phyloP scores from a whole-genome alignment of 2,888 invertebrate genomes.

The Rhimphoctona megacephalus region DNA sequence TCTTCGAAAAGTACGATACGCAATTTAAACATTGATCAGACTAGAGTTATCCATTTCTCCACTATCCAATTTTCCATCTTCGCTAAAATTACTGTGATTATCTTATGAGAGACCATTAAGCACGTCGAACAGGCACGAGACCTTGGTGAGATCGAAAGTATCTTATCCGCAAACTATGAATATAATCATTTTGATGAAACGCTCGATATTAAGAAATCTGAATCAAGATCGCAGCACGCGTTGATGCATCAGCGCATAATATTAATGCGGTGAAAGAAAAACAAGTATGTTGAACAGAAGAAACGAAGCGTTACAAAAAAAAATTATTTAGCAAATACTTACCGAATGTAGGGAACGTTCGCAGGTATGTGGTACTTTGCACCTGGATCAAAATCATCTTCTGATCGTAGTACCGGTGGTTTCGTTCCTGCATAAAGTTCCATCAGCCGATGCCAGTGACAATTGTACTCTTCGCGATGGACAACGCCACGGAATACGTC shows the following conservation, averaged over 20 bases:
- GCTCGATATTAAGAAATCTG: conserved; percentile 10
- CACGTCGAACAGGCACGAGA: not conserved
- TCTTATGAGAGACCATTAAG: conserved; percentile 28
- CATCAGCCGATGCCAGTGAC: conserved; percentile 95
- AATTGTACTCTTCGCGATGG: conserved; percentile 92
- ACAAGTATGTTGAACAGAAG: not conserved
- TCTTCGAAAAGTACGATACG: conserved; percentile 46
- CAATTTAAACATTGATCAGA: not conserved
- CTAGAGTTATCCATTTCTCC: not conserved
- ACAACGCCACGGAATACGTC: conserved; percentile 92
- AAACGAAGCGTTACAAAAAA: conserved; percentile 7
- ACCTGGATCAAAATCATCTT: conserved; percentile 96
- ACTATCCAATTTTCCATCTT: conserved; percentile 27
- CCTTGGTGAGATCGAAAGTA: conserved; percentile 37
- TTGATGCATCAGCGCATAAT: not conserved
- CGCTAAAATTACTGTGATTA: not conserved
- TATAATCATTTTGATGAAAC: conserved; percentile 27
- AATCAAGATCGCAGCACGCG: conserved; percentile 47
- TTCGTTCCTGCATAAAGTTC: conserved; percentile 94
- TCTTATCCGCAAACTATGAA: conserved; percentile 27
- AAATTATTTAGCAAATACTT: conserved; percentile 84
- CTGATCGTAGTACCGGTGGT: conserved; percentile 93
- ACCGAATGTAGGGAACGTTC: conserved; percentile 96
- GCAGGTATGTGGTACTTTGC: conserved; percentile 97
- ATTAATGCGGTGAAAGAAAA: conserved; percentile 1